Evolutionary conservation across 1,140 invertebrate genomes (phyloP).

Genomic region (Leptoteleia sp.): DNA sequence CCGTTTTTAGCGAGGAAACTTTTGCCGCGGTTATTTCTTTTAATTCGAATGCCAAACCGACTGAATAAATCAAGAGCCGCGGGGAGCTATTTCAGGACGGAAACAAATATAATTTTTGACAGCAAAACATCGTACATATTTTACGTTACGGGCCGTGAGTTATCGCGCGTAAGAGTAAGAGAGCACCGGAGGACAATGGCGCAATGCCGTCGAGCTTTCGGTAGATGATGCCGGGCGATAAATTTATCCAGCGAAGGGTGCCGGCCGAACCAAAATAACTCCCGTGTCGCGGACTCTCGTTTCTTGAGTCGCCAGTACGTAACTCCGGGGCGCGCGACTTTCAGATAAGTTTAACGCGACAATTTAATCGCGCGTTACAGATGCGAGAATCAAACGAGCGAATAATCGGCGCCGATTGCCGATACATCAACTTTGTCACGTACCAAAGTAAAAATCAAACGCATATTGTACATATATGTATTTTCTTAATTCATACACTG

Average conservation of each 20-base stretch:
- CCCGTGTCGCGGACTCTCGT: slow-evolving; percentile 16
- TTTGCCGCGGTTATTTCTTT: slow-evolving; percentile 1
- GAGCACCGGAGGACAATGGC: slow-evolving; percentile 50
- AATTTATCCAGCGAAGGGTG: slow-evolving; percentile 60
- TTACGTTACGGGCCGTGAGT: slow-evolving; percentile 23
- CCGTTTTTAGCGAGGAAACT: too few species aligned
- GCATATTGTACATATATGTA: too few species aligned
- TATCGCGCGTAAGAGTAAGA: slow-evolving; percentile 46
- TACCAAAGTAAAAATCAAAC: too few species aligned
- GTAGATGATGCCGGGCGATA: slow-evolving; percentile 56
- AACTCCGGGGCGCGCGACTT: slow-evolving; percentile 28
- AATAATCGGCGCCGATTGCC: slow-evolving; percentile 31
- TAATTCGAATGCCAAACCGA: slow-evolving; percentile 25
- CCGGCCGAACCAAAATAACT: slow-evolving; percentile 55
- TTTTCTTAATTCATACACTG: too few species aligned
- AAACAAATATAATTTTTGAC: slow-evolving; percentile 45
- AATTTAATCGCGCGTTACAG: slow-evolving; percentile 45
- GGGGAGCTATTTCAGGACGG: slow-evolving; percentile 23
- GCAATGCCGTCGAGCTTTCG: slow-evolving; percentile 35
- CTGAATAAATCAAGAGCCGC: slow-evolving; percentile 37
- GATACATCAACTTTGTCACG: too few species aligned
- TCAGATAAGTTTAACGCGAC: slow-evolving; percentile 47
- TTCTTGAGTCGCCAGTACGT: slow-evolving; percentile 20
- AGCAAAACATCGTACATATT: slow-evolving; percentile 41
- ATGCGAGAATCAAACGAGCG: slow-evolving; percentile 15